These are phyloP conservation scores for Kradibia gibbosae DNA, from an alignment of 1,140 invertebrate species.

Conservation along the genomic window DNA sequence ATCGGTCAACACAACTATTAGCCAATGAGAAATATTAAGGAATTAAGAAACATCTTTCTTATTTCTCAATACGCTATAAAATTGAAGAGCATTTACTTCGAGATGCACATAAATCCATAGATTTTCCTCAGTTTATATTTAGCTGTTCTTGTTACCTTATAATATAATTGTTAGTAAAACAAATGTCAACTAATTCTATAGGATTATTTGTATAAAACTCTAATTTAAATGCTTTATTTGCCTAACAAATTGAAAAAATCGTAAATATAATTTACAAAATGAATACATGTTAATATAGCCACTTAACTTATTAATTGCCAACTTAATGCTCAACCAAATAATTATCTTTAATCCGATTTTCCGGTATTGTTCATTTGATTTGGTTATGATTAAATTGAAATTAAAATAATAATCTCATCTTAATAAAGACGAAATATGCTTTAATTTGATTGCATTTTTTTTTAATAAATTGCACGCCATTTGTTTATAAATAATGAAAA, in stretches of 20 bases:
- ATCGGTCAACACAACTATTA: neutral
- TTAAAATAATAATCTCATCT: too few species aligned
- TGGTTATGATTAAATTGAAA: too few species aligned
- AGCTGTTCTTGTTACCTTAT: constrained; percentile 1
- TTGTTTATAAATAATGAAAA: neutral
- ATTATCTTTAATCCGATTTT: neutral
- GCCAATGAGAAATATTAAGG: neutral
- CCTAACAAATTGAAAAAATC: neutral
- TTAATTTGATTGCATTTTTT: too few species aligned
- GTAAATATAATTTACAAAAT: neutral
- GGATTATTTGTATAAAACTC: neutral
- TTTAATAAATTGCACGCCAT: too few species aligned
- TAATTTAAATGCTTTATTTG: neutral
- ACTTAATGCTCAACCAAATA: neutral
- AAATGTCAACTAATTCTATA: neutral
- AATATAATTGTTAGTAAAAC: neutral
- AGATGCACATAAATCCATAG: neutral
- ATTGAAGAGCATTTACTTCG: neutral
- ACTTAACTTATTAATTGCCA: too few species aligned
- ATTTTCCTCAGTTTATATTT: too few species aligned
- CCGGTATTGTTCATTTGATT: neutral
- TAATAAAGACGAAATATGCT: too few species aligned
- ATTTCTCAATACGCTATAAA: neutral
- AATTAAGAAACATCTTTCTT: neutral
- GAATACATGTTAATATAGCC: neutral